Conservation (phyloP, 2,113 vertebrate genomes). For the Dasyornis broadbenti region DNA sequence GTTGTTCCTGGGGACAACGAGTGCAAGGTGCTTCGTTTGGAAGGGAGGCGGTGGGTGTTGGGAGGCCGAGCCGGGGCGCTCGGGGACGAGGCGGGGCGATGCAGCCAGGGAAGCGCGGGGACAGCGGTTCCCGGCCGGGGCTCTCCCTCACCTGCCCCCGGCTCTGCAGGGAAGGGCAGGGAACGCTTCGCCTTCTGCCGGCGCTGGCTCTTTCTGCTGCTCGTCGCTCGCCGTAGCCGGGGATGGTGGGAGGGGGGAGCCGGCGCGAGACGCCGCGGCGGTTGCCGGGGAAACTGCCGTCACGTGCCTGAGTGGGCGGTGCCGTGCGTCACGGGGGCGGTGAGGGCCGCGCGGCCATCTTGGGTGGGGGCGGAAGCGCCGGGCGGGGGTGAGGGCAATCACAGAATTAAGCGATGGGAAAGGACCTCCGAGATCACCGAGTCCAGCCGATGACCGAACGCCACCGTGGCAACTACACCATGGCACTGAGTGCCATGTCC, state of each 20-base stretch:
- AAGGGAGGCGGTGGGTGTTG: not conserved
- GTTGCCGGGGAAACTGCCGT: not conserved
- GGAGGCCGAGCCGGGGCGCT: not conserved
- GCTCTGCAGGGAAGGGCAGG: not conserved
- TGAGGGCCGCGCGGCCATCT: not conserved
- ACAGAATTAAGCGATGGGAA: accelerated
- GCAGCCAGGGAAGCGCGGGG: too few species aligned
- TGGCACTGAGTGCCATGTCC: not conserved
- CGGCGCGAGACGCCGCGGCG: not conserved
- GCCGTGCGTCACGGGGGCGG: not conserved
- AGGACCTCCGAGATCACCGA: accelerated
- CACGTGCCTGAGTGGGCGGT: accelerated
- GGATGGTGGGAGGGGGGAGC: accelerated
- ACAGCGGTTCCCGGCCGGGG: too few species aligned
- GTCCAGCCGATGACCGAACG: accelerated
- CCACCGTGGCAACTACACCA: accelerated
- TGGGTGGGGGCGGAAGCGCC: not conserved
- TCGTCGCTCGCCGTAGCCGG: not conserved
- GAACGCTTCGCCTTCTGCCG: not conserved
- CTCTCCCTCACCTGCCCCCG: not conserved
- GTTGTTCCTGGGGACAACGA: not conserved
- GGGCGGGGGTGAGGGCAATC: accelerated
- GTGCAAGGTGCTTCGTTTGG: not conserved
- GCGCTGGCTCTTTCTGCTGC: not conserved
- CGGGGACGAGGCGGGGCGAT: not conserved